These are phyloP conservation scores for Fissipunctia ypsillon DNA, from an alignment of 2,888 invertebrate genomes.

Conservation along the genomic window DNA sequence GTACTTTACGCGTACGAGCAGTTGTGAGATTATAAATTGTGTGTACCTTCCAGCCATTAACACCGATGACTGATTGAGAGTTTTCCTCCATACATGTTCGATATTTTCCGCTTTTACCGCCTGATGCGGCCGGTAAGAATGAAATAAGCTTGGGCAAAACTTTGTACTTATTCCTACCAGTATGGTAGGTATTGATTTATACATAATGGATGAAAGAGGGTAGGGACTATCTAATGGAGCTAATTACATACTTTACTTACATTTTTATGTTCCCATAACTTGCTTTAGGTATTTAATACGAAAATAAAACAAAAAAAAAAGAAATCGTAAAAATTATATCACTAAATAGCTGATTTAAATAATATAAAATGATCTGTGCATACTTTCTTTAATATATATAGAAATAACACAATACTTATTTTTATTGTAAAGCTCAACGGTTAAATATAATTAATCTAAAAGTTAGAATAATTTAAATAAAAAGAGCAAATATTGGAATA, in stretches of 20 bases:
- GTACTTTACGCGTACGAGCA: slow-evolving; percentile 3
- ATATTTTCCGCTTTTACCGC: slow-evolving; percentile 11
- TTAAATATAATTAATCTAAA: background rate
- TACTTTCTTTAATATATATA: background rate
- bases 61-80: background rate
- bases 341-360: background rate
- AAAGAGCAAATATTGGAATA: slow-evolving; percentile 9
- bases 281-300: too few species aligned
- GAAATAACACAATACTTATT: background rate
- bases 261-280: background rate
- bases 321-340: background rate
- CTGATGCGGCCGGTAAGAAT: slow-evolving; percentile 1
- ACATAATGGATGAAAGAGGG: background rate
- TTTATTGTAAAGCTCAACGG: background rate
- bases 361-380: background rate
- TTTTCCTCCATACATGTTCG: background rate
- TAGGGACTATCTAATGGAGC: background rate
- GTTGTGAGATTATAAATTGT: background rate
- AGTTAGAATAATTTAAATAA: background rate
- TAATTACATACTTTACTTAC: slow-evolving; percentile 1
- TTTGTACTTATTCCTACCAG: slow-evolving; percentile 37
- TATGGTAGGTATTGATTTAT: slow-evolving; percentile 27
- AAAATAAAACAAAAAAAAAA: background rate
- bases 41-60: slow-evolving; percentile 7
- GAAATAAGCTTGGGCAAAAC: slow-evolving; percentile 14